These are phyloP conservation scores for Amitus sp. DNA, from an alignment of 2,888 invertebrate genomes.

Conservation along the genomic window DNA sequence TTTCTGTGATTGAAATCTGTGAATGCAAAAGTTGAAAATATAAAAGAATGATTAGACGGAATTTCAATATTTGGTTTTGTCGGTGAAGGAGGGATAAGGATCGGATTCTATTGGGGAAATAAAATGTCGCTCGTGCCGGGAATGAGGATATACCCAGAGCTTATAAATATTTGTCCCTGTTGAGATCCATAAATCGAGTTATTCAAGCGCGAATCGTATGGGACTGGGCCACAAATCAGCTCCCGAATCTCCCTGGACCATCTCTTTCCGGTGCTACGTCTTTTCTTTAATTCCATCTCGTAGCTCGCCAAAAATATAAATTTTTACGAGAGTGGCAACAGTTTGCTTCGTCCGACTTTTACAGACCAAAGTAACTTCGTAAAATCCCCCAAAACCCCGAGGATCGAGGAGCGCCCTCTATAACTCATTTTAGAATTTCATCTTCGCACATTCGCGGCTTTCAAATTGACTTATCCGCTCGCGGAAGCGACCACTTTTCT, in stretches of 20 bases:
- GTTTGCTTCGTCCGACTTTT: conserved; percentile 52
- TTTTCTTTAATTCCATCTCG: conserved; percentile 28
- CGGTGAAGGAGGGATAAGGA: too few species aligned
- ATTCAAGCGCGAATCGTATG: not conserved
- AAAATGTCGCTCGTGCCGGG: too few species aligned
- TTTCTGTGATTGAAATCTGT: too few species aligned
- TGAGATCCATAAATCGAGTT: not conserved
- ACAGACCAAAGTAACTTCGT: conserved; percentile 11
- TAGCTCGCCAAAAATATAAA: conserved; percentile 56
- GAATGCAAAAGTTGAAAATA: too few species aligned
- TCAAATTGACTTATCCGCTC: conserved; percentile 1
- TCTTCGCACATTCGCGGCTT: not conserved
- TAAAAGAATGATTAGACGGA: too few species aligned
- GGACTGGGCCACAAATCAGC: conserved; percentile 8
- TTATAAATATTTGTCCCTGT: not conserved
- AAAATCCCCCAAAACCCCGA: not conserved
- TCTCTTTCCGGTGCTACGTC: conserved; percentile 18
- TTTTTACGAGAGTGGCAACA: conserved; percentile 53
- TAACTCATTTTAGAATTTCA: not conserved
- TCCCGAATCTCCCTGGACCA: conserved; percentile 7
- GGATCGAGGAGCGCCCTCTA: not conserved
- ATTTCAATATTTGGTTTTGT: too few species aligned
- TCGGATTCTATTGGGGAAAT: too few species aligned
- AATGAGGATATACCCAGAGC: not conserved
- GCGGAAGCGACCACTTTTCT: not conserved